Conservation (phyloP, 2,888 invertebrate genomes). For the Eupithecia dodoneata region DNA sequence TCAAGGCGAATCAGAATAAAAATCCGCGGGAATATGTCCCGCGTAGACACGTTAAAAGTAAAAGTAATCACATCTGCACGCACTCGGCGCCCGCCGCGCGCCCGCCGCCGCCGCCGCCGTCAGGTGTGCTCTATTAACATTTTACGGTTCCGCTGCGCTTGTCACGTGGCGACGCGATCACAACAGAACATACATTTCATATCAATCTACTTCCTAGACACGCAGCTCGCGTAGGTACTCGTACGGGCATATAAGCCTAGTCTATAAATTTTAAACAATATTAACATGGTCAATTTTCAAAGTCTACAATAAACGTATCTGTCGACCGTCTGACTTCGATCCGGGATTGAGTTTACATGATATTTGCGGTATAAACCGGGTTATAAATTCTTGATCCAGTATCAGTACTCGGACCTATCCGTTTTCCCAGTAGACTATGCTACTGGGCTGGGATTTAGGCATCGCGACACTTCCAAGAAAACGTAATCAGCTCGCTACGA, state of each 20-base stretch:
- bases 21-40: constrained; percentile 24
- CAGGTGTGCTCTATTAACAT: constrained; percentile 18
- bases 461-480: not conserved
- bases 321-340: not conserved
- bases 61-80: constrained; percentile 37
- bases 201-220: not conserved
- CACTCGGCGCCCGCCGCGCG: constrained; percentile 9
- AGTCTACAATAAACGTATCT: not conserved
- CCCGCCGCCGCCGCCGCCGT: not conserved
- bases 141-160: constrained; percentile 24
- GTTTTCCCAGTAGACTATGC: not conserved
- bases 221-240: not conserved
- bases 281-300: not conserved
- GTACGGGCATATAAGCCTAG: too few relatives aligned
- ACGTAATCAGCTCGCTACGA: constrained; percentile 1
- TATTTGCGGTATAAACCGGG: not conserved
- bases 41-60: constrained; percentile 39
- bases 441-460: not conserved
- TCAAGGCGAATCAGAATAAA: constrained; percentile 29
- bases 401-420: not conserved
- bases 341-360: not conserved
- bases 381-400: not conserved
- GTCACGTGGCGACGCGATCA: constrained; percentile 20
- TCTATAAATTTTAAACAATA: not conserved
- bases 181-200: not conserved